Base-by-base conservation (phyloP, 2,797 vertebrate species). In the Austrolebias charrua region DNA sequence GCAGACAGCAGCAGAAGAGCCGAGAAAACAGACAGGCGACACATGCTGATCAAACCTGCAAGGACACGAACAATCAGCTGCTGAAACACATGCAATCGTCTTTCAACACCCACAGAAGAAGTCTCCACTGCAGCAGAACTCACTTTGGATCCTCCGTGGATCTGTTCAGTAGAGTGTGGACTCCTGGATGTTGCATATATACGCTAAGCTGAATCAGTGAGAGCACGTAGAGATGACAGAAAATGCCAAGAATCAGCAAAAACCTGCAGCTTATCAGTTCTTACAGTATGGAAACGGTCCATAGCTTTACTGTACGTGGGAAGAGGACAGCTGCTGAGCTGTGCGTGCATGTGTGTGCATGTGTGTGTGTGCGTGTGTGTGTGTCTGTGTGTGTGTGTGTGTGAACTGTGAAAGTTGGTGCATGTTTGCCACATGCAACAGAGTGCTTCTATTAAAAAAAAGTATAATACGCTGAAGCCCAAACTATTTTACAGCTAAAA, bases 1-100 rank as follows among this genome's bases (percentile, higher is more conserved):
- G 65, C 69, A 8, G 74, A 69, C 67, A 83, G 59, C 24, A 83
- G 72, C 73, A 84, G 66, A 55, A 86, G 47, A 72, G 31, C 31
- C 9, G 29, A 18, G 51, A 53, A 16, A 53, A 18, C 29, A 53
- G 50, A 29, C 50, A 16, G 7, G 28, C 7, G 51, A 53, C 6
- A 11, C 51, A 53, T 53, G 16, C 31, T 53, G 31, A 2, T 11
- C 10, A 52, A 10, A 18, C 51, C 31, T 35, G 31, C 9, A 35
- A 24, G 51, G 31, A n/a, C 9, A 35, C 46, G 20, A 48, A 48
- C 2, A 48, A 4, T 20, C 46, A 48, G 18, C 18, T 20, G 19
- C 9, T 10, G 45, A n/a, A 46, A 24, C 43, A 5, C 43, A 16
- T 16, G 16, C n/a, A 19, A 4, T 20, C 46, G 5, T 40, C 38